Conservation (phyloP, 2,888 invertebrate genomes). For the Caenorhabditis sp. region DNA sequence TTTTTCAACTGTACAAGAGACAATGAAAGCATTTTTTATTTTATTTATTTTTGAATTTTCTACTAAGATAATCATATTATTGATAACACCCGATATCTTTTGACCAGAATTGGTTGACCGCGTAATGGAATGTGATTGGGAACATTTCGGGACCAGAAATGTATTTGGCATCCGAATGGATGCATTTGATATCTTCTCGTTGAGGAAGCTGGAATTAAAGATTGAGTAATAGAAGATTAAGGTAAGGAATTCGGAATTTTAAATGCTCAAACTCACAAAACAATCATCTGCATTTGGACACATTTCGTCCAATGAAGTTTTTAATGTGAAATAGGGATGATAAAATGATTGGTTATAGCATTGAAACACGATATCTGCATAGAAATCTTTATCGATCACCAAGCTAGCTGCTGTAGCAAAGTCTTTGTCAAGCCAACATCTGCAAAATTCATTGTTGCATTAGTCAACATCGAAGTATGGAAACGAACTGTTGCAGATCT, state of each 20-base stretch:
- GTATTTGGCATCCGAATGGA: conserved; percentile 30
- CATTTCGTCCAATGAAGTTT: conserved; percentile 11
- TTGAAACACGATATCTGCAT: conserved; percentile 20
- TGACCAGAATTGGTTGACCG: conserved; percentile 23
- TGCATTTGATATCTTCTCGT: conserved; percentile 29
- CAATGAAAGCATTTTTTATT: neutral
- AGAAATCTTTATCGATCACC: conserved; percentile 23
- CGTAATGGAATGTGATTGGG: conserved; percentile 31
- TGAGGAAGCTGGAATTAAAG: conserved; percentile 23
- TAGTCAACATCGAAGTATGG: neutral
- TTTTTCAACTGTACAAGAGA: conserved; percentile 83
- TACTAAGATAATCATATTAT: no score
- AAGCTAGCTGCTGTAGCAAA: neutral
- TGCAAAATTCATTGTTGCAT: neutral
- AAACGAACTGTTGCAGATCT: conserved; percentile 15
- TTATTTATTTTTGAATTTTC: no score
- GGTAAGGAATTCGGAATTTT: neutral
- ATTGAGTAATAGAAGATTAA: no score
- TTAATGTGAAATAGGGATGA: conserved; percentile 22
- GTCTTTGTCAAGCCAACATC: neutral
- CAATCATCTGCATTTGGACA: conserved; percentile 34
- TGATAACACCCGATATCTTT: conserved; percentile 26
- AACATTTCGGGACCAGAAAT: conserved; percentile 36
- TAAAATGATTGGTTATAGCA: conserved; percentile 34
- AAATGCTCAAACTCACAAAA: conserved; percentile 3